phyloP scores from a whole-genome alignment of 2,888 invertebrate genomes.

The Iphiclides podalirius region DNA sequence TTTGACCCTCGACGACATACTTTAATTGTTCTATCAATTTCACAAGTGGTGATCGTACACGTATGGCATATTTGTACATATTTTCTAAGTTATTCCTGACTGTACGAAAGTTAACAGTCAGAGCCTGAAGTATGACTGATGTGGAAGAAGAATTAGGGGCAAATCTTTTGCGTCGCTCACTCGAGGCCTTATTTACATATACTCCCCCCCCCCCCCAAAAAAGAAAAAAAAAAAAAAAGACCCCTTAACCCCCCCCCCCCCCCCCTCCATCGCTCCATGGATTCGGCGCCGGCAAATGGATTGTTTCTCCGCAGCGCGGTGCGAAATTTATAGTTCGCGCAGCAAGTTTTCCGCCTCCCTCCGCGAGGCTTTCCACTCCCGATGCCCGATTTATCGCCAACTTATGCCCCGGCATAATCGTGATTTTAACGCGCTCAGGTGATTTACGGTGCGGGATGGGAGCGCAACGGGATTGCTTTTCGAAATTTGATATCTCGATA shows the following conservation, averaged over 20 bases:
- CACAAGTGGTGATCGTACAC: too few species aligned
- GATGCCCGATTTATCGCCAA: conserved; percentile 72
- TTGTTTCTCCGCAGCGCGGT: conserved; percentile 59
- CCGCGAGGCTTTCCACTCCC: conserved; percentile 47
- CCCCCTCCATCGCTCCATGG: too few species aligned
- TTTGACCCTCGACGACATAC: too few species aligned
- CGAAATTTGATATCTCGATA: conserved; percentile 78
- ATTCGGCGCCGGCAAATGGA: conserved; percentile 67
- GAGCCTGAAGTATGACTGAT: too few species aligned
- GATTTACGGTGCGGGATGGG: conserved; percentile 67
- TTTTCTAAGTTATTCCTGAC: too few species aligned
- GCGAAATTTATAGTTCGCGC: conserved; percentile 46
- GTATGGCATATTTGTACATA: too few species aligned
- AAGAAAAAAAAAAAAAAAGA: too few species aligned
- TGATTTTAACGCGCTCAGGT: conserved; percentile 70
- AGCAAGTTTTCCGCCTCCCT: conserved; percentile 48
- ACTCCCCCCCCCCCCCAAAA: conserved; percentile 53
- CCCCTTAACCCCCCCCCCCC: too few species aligned
- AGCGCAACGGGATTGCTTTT: conserved; percentile 60
- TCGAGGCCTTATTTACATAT: conserved; percentile 70
- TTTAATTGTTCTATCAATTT: too few species aligned
- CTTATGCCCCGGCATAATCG: conserved; percentile 74
- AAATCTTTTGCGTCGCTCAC: too few species aligned
- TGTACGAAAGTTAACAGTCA: too few species aligned
- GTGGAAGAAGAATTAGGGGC: too few species aligned